Conservation (phyloP, 2,113 vertebrate genomes). For the Paracanthobrama guichenoti region DNA sequence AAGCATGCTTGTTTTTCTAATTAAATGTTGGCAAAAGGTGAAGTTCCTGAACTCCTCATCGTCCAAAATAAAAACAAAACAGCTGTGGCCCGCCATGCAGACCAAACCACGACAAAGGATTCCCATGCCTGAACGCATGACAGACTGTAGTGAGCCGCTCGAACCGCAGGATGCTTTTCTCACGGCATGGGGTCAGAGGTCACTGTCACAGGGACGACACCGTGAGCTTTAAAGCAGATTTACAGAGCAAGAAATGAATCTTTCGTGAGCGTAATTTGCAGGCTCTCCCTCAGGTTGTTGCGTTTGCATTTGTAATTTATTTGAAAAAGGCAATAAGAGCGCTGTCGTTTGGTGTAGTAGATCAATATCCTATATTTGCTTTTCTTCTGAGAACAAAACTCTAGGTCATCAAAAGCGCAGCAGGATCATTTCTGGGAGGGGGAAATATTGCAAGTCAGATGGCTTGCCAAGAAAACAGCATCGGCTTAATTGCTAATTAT, state of each 20-base stretch:
- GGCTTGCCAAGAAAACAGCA: conserved; percentile 50
- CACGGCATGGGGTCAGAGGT: conserved; percentile 47
- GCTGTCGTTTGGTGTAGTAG: conserved; percentile 50
- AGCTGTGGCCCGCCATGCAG: conserved; percentile 52
- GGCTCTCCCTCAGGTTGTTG: not conserved
- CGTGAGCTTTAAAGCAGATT: not conserved
- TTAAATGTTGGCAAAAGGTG: conserved; percentile 62
- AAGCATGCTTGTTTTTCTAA: conserved; percentile 66
- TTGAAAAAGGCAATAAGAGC: conserved; percentile 48
- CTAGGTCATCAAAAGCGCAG: conserved; percentile 55
- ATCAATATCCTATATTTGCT: conserved; percentile 59
- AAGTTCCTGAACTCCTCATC: conserved; percentile 61
- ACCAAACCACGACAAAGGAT: conserved; percentile 62
- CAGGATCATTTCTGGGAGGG: conserved; percentile 36
- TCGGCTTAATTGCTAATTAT: conserved; percentile 70
- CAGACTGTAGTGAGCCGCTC: conserved; percentile 54
- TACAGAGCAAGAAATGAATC: conserved; percentile 18
- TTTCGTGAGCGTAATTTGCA: not conserved
- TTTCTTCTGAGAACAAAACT: conserved; percentile 61
- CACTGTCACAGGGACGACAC: not conserved
- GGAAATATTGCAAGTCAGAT: not conserved
- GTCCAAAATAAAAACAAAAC: conserved; percentile 62
- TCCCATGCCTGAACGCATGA: conserved; percentile 63
- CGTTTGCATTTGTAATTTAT: conserved; percentile 4
- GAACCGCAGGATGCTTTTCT: conserved; percentile 22